Evolutionary conservation across 1,140 invertebrate species (phyloP).

Genomic region (Ostrea edulis): DNA sequence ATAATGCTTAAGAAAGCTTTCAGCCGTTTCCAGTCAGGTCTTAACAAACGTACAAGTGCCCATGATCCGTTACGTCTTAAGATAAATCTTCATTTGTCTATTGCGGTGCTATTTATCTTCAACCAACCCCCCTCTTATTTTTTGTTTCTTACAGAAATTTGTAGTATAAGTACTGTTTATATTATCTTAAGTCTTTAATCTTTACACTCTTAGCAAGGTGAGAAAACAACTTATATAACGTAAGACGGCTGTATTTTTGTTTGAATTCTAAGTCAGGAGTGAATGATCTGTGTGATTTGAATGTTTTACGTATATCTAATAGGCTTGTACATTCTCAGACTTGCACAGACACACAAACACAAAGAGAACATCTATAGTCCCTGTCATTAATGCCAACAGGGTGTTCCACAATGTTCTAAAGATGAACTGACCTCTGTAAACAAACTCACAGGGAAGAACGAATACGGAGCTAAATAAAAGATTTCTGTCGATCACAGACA

Average conservation of each 20-base stretch:
- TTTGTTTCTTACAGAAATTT: background rate
- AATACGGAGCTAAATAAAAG: background rate
- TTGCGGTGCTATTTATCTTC: too few relatives aligned
- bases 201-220: background rate
- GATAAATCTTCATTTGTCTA: background rate
- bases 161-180: background rate
- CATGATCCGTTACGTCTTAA: background rate
- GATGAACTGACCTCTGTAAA: slow-evolving; percentile 20
- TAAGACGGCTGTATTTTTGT: background rate
- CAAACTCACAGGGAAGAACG: background rate
- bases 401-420: background rate
- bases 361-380: background rate
- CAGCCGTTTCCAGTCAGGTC: background rate
- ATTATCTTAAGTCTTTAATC: slow-evolving; percentile 30
- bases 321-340: background rate
- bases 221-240: slow-evolving; percentile 2
- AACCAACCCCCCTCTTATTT: background rate
- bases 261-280: background rate
- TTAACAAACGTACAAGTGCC: background rate
- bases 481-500: background rate
- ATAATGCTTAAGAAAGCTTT: background rate
- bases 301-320: background rate
- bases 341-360: background rate
- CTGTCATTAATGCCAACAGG: background rate
- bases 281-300: background rate